Evolutionary conservation across 2,797 vertebrate genomes (phyloP).

Genomic region (Sebastes oblongus): DNA sequence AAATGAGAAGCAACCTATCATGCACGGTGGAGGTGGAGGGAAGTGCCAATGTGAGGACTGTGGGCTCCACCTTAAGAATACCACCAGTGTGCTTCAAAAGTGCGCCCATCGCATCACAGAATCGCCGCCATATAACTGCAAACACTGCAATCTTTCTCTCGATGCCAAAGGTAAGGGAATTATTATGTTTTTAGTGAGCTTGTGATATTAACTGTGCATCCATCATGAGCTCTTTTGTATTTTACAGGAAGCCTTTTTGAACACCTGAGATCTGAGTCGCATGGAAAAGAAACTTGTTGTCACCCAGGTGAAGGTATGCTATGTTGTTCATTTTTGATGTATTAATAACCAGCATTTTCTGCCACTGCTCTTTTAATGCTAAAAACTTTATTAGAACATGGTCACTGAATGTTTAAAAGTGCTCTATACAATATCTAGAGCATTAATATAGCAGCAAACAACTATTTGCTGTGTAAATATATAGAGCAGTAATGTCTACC

Average conservation of each 20-base stretch:
- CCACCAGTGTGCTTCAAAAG: slow-evolving; percentile 88
- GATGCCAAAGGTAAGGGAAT: slow-evolving; percentile 87
- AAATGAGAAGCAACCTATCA: slow-evolving; percentile 87
- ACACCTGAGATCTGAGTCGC: slow-evolving; percentile 88
- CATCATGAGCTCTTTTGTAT: not conserved
- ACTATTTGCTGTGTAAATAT: too few relatives aligned
- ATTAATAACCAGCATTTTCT: not conserved
- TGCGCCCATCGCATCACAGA: slow-evolving; percentile 88
- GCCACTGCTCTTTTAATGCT: not conserved
- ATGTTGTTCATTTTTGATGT: not conserved
- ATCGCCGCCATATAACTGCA: slow-evolving; percentile 86
- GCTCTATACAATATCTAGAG: too few relatives aligned
- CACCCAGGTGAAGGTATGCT: slow-evolving; percentile 82
- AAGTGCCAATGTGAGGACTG: slow-evolving; percentile 89
- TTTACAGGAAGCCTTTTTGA: slow-evolving; percentile 88
- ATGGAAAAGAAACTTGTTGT: slow-evolving; percentile 84
- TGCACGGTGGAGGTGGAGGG: slow-evolving; percentile 85
- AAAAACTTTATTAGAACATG: not conserved
- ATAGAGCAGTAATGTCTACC: too few relatives aligned
- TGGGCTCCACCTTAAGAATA: slow-evolving; percentile 88
- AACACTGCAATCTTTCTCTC: slow-evolving; percentile 88
- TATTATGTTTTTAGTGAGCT: too few relatives aligned
- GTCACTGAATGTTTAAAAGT: not conserved
- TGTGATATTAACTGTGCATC: not conserved
- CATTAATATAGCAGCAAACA: too few relatives aligned